Percentiles rank a stretch among this genome's conserved stretches.
Evolutionary conservation across 1,140 invertebrate species (phyloP).

Genomic region (Oryctes rhinoceros): DNA sequence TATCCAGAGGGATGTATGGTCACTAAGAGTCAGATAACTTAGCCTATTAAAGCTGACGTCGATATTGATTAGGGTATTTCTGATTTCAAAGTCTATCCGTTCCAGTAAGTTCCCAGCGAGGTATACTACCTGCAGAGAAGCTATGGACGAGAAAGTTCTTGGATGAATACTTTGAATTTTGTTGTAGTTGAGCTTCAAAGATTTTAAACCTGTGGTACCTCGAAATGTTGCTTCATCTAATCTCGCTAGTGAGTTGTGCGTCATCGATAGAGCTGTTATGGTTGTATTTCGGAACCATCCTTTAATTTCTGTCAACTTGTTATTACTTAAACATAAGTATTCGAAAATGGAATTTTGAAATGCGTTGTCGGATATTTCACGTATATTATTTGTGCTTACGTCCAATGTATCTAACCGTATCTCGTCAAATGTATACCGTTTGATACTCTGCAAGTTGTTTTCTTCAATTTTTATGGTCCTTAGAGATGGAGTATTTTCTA

Average conservation of each 20-base stretch:
- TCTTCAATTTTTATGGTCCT: neutral
- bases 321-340: constrained; percentile 5
- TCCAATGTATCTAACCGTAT: neutral
- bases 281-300: constrained; percentile 6
- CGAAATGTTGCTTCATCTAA: neutral
- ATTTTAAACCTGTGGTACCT: constrained; percentile 9
- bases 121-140: neutral
- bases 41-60: constrained; percentile 4
- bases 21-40: neutral
- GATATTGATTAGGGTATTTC: neutral
- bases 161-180: neutral
- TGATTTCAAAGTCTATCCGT: neutral
- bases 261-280: neutral
- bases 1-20: neutral
- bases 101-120: neutral
- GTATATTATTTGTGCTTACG: neutral
- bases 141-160: neutral
- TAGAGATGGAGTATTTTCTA: constrained; percentile 5
- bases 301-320: neutral
- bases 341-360: neutral
- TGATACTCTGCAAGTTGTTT: neutral
- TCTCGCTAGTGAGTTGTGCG: neutral
- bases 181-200: neutral
- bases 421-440: constrained; percentile 13
- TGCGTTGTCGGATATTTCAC: neutral